Conservation (phyloP, 2,113 vertebrate species). For the Lota lota region DNA sequence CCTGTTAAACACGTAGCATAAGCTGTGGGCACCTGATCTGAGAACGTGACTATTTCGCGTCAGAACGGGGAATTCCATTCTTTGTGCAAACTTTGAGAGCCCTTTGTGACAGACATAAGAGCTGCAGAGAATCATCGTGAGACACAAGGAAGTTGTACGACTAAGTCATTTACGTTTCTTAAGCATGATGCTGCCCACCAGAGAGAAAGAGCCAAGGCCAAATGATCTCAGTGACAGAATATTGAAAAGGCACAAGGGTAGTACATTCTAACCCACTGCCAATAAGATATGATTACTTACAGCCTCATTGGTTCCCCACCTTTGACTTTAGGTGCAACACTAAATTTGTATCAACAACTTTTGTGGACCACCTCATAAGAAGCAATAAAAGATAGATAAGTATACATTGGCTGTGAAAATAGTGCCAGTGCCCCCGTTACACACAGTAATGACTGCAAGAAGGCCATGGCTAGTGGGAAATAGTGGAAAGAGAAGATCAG, state of each 20-base stretch:
- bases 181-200: conserved; percentile 75
- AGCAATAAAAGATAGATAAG: no score
- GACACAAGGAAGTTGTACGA: conserved; percentile 79
- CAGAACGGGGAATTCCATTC: conserved; percentile 75
- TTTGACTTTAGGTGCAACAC: no score
- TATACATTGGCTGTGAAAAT: no score
- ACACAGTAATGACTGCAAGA: no score
- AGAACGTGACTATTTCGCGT: conserved; percentile 67
- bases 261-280: conserved; percentile 31
- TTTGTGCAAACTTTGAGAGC: conserved; percentile 80
- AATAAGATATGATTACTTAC: no score
- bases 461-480: no score
- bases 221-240: conserved; percentile 74
- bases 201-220: conserved; percentile 67
- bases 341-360: no score
- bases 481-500: no score
- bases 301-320: no score
- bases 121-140: conserved; percentile 76
- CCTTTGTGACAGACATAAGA: conserved; percentile 75
- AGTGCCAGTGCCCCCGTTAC: no score
- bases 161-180: conserved; percentile 79
- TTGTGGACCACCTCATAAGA: no score
- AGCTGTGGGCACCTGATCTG: conserved; percentile 38
- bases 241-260: conserved; percentile 47
- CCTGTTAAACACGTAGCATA: not conserved